These are phyloP conservation scores for Lonchura striata DNA, from an alignment of 2,113 vertebrate genomes.

Conservation along the genomic window DNA sequence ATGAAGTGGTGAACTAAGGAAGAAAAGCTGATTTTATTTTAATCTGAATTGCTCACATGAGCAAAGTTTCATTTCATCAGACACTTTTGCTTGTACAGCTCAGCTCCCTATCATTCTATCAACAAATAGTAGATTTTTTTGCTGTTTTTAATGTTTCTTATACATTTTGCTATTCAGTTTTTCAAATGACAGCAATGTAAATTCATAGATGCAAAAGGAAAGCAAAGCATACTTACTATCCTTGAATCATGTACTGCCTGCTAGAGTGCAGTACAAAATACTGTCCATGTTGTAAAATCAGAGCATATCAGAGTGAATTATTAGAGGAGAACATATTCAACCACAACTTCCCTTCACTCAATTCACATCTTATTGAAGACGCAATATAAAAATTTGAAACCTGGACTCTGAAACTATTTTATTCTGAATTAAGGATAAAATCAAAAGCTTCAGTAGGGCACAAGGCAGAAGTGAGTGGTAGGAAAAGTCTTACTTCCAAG, in stretches of 20 bases:
- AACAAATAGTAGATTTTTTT: not conserved
- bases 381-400: not conserved
- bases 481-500: not conserved
- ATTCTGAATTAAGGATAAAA: not conserved
- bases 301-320: not conserved
- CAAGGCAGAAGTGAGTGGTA: not conserved
- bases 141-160: not conserved
- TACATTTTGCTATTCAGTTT: not conserved
- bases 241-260: not conserved
- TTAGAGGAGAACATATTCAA: not conserved
- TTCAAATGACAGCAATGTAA: not conserved
- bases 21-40: not conserved
- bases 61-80: not conserved
- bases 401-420: not conserved
- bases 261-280: not conserved
- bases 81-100: not conserved
- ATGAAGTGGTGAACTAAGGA: not conserved
- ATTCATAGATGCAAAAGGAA: not conserved
- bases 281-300: not conserved
- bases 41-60: not conserved
- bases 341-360: not conserved
- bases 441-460: not conserved
- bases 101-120: not conserved
- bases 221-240: not conserved
- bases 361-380: not conserved